A percentile compares a stretch with the other conserved stretches of the same genome.
Evolutionary conservation across 2,797 vertebrate genomes (phyloP).

Genomic region (Rhinoraja longicauda): DNA sequence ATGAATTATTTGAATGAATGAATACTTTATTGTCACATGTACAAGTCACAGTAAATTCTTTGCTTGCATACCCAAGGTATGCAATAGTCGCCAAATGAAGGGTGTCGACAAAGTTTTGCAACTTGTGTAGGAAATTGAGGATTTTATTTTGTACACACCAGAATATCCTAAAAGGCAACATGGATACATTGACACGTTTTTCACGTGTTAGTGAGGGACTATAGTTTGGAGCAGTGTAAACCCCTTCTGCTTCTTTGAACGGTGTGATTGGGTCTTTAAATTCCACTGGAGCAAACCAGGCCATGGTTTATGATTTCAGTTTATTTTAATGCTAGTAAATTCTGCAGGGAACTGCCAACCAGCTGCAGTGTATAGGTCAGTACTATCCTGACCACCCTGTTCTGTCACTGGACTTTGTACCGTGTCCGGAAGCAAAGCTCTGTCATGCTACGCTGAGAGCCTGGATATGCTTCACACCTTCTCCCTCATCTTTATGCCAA

Average conservation of each 20-base stretch:
- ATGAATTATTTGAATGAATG: background rate
- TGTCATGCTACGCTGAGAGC: too few relatives aligned
- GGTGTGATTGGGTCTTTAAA: background rate
- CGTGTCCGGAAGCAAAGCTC: too few relatives aligned
- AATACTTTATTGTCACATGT: too few relatives aligned
- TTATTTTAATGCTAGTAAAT: background rate
- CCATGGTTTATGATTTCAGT: background rate
- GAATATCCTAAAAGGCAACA: background rate
- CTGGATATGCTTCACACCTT: too few relatives aligned
- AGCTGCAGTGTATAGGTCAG: background rate
- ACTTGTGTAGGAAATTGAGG: background rate
- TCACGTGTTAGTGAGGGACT: background rate
- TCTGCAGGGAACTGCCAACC: background rate
- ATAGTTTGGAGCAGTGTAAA: background rate
- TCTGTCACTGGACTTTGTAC: too few relatives aligned
- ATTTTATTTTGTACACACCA: background rate
- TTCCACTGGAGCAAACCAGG: background rate
- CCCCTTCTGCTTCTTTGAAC: background rate
- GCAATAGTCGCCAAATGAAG: too few relatives aligned
- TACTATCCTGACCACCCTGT: too few relatives aligned
- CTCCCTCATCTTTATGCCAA: too few relatives aligned
- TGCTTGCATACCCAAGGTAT: too few relatives aligned
- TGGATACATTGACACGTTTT: background rate
- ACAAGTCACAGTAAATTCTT: too few relatives aligned
- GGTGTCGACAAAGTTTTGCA: too few relatives aligned